These are phyloP conservation scores for Drosophila leontia DNA, from an alignment of 1,140 invertebrate species.

Conservation along the genomic window DNA sequence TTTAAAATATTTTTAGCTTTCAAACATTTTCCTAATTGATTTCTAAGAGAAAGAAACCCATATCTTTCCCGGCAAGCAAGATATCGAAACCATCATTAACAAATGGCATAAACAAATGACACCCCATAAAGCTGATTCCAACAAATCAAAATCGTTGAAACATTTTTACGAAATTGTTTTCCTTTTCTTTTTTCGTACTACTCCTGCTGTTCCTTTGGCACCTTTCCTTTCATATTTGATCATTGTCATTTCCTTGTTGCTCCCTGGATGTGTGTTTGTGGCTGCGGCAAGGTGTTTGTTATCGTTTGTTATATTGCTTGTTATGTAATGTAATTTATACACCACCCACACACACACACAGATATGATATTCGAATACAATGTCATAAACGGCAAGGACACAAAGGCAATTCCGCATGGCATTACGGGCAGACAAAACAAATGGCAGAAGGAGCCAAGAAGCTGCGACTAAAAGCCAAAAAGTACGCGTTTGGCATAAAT, in stretches of 20 bases:
- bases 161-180: constrained; percentile 75
- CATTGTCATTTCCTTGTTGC: constrained; percentile 38
- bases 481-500: constrained; percentile 80
- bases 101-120: constrained; percentile 44
- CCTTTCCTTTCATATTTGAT: constrained; percentile 30
- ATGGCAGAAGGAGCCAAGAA: constrained; percentile 35
- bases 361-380: constrained; percentile 70
- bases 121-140: constrained; percentile 45
- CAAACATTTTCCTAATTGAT: neutral
- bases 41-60: neutral
- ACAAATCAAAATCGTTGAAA: constrained; percentile 60
- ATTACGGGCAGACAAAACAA: constrained; percentile 79
- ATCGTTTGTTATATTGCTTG: constrained; percentile 83
- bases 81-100: constrained; percentile 23
- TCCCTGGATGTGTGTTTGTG: constrained; percentile 7
- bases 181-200: neutral
- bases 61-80: too few species aligned
- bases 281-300: constrained; percentile 74
- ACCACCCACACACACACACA: constrained; percentile 33
- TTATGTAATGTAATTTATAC: constrained; percentile 82
- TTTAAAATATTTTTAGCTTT: neutral
- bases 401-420: constrained; percentile 80
- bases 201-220: constrained; percentile 4
- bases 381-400: constrained; percentile 82
- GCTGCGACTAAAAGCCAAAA: constrained; percentile 71